phyloP scores from a whole-genome alignment of 2,888 invertebrate genomes.

The Euproctis similis region DNA sequence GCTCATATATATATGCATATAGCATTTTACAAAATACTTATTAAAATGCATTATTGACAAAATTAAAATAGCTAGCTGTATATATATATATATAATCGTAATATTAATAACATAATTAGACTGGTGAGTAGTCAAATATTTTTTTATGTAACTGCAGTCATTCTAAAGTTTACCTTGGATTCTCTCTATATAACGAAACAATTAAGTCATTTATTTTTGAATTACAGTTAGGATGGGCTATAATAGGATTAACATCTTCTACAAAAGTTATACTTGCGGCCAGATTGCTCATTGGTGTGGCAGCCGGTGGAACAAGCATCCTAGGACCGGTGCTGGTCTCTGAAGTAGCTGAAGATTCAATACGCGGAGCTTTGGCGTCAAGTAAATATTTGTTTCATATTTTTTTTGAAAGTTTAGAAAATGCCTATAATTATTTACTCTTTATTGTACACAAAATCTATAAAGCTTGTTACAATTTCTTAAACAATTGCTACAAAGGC shows the following conservation, averaged over 20 bases:
- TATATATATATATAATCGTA: too few species aligned
- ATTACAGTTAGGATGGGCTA: slow-evolving; percentile 73
- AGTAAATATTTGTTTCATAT: slow-evolving; percentile 24
- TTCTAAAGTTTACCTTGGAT: neutral
- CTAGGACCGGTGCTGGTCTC: slow-evolving; percentile 78
- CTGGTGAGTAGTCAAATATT: too few species aligned
- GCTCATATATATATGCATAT: too few species aligned
- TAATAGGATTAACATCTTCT: slow-evolving; percentile 65
- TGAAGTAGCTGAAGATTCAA: slow-evolving; percentile 76
- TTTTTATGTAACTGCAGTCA: too few species aligned
- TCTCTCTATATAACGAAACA: neutral
- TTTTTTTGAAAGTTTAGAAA: too few species aligned
- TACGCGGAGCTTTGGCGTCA: slow-evolving; percentile 54
- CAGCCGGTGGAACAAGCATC: slow-evolving; percentile 71
- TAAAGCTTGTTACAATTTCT: neutral
- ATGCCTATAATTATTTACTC: neutral
- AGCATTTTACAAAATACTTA: too few species aligned
- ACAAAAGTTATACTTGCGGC: slow-evolving; percentile 60
- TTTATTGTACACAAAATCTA: neutral
- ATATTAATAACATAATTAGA: too few species aligned
- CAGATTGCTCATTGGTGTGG: slow-evolving; percentile 75
- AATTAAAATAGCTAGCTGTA: too few species aligned
- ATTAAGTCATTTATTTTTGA: neutral
- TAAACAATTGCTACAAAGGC: neutral
- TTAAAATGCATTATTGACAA: too few species aligned